Evolutionary conservation across 1,140 invertebrate genomes (phyloP), one percentile per base, ranked within the genome.

Genomic region (Papilio glaucus): DNA sequence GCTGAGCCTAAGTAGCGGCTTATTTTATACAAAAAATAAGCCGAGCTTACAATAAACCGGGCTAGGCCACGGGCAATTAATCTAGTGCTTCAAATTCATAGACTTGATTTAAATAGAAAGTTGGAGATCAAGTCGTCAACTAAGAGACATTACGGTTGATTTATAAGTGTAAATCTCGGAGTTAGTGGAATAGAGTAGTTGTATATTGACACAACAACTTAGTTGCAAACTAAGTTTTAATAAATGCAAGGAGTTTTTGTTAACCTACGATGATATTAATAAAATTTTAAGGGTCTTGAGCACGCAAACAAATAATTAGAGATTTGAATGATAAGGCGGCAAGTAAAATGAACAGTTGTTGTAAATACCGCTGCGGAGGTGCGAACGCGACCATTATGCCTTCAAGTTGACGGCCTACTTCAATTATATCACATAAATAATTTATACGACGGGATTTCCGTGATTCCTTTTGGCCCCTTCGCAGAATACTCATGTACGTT

Each of bases 271-370:
- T 41, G 15, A 1, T 41, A 39, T 24, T n/a, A 10, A 41, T 37
- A 13, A 65, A 65, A 13, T 65, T 21, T 10, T 4, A 39, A 39
- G 0, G 15, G 9, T 65, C 13, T 62, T 39, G 10, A 21, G 37
- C 62, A 65, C 62, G 62, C 62, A 65, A 65, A 41, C 13, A 41
- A 65, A 41, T 39, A 63, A 63, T 63, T 38, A 39, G 13, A 39
- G 26, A 63, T 63, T 9, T 63, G 0, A 63, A 39, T 39, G 62
- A 63, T 63, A 63, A 63, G 18, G 5, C 7, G 29, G 21, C 29
- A 37, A 15, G 15, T 60, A 33, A 62, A 62, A 62, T 37, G 29
- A 62, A 33, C 60, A 39, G 33, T 37, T 63, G 62, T 63, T 60
- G 24, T 60, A 33, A 60, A 60, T n/a, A 38, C 4, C 18, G 6